Evolutionary conservation across 1,140 invertebrate species (phyloP), one percentile per base, ranked within the genome.

Genomic region (Penaeus japonicus): DNA sequence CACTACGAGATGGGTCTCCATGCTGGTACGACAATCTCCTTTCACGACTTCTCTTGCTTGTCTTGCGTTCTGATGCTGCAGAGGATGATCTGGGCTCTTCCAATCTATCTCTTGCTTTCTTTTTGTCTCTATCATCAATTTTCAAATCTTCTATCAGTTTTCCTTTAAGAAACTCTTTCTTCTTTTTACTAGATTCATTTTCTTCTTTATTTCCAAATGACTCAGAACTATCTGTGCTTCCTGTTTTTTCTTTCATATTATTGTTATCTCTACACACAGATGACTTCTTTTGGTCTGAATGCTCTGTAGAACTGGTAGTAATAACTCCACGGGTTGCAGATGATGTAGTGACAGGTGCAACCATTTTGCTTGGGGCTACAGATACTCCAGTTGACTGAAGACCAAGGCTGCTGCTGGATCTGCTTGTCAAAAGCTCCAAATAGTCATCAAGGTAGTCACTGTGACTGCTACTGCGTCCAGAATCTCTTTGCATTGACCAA

Each of bases 391-490:
- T 18, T 55, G 84, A 10, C 30, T 88, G 78, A 5, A 88, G 18
- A 2, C 79, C 70, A 39, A 82, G 62, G 17, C 86, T 79, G n/a
- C 80, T 77, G 22, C 62, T 47, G 10, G 80, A 83, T 18, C 80
- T 32, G 20, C 62, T 54, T 15, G 86, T 88, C n/a, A 88, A 17
- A 27, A 77, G 86, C 22, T 88, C 86, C 12, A 88, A 39, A 35
- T 88, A 88, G 54, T 73, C 81, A 47, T 88, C 86, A 0, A 88
- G 80, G n/a, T 88, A 88, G 55, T 88, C 86, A 59, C 86, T 88
- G 39, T 88, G 86, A n/a, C 80, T 83, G 30, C 80, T 88, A 54
- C 86, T 83, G 22, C 86, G 86, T 17, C 86, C 86, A 12, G 86
- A 88, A 55, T 88, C 86, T 12, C 86, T 32, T 54, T 88, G 80